Percentiles rank a stretch among this genome's conserved stretches.
phyloP scores from a whole-genome alignment of 1,140 invertebrate species.

The Drosophila nigrodunni region DNA sequence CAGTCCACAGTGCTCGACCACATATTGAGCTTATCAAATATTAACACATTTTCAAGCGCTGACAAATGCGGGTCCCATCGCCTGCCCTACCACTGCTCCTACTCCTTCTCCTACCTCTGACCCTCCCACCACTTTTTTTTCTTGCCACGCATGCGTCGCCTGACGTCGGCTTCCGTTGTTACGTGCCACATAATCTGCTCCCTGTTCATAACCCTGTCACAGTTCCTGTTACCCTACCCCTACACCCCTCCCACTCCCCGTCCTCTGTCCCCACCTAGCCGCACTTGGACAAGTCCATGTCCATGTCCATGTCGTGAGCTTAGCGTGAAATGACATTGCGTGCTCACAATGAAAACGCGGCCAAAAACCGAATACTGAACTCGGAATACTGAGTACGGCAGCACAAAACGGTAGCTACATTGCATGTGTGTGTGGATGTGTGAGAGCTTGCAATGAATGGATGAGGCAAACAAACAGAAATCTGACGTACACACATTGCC shows the following conservation, averaged over 20 bases:
- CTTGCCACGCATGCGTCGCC: conserved; percentile 46
- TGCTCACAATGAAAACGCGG: conserved; percentile 54
- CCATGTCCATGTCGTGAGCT: conserved; percentile 49
- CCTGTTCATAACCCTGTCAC: conserved; percentile 6
- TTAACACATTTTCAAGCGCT: conserved; percentile 80
- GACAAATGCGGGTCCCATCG: conserved; percentile 56
- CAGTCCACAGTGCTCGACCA: conserved; percentile 48
- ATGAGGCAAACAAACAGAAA: conserved; percentile 27
- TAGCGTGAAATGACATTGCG: conserved; percentile 78
- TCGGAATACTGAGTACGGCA: conserved; percentile 28
- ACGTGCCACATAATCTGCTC: conserved; percentile 50
- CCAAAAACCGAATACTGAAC: conserved; percentile 30
- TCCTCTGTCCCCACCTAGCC: conserved; percentile 8
- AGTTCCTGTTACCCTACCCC: conserved; percentile 1
- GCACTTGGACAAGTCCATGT: conserved; percentile 44
- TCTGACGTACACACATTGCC: conserved; percentile 37
- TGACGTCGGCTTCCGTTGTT: conserved; percentile 65
- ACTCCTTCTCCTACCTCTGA: not conserved
- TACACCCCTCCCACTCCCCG: not conserved
- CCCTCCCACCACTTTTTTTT: not conserved
- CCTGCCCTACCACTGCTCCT: not conserved
- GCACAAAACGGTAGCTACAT: conserved; percentile 59
- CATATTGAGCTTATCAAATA: conserved; percentile 83
- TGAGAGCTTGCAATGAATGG: not conserved
- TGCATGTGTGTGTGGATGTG: conserved; percentile 46